These are phyloP conservation scores for Vombatus ursinus DNA, from an alignment of 2,113 vertebrate genomes.

Conservation along the genomic window DNA sequence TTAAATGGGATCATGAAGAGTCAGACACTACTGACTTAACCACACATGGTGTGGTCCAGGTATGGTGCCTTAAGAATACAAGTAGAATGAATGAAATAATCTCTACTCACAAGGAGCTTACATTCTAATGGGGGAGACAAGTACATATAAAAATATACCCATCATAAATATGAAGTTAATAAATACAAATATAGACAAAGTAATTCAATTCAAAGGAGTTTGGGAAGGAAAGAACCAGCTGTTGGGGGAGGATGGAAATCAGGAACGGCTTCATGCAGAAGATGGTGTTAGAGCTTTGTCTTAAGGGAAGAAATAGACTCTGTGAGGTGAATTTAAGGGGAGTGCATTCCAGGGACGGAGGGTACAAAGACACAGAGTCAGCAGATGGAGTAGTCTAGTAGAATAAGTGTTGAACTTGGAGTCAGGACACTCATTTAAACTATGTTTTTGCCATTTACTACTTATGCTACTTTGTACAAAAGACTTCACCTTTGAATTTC, in stretches of 20 bases:
- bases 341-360: background rate
- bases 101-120: background rate
- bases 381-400: background rate
- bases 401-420: background rate
- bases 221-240: background rate
- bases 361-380: background rate
- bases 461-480: background rate
- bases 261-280: background rate
- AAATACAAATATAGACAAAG: background rate
- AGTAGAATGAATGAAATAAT: background rate
- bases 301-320: background rate
- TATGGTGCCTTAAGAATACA: background rate
- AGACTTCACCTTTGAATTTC: background rate
- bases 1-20: background rate
- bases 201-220: background rate
- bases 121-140: background rate
- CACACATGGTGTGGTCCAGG: too few species aligned
- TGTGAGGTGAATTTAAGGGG: background rate
- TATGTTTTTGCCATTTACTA: background rate
- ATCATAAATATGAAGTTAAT: background rate
- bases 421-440: background rate
- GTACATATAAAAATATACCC: background rate
- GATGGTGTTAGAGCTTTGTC: background rate
- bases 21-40: too few species aligned
- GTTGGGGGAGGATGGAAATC: background rate